Base-by-base conservation (phyloP, 2,797 vertebrate species). In the Tiaroga cobitis region DNA sequence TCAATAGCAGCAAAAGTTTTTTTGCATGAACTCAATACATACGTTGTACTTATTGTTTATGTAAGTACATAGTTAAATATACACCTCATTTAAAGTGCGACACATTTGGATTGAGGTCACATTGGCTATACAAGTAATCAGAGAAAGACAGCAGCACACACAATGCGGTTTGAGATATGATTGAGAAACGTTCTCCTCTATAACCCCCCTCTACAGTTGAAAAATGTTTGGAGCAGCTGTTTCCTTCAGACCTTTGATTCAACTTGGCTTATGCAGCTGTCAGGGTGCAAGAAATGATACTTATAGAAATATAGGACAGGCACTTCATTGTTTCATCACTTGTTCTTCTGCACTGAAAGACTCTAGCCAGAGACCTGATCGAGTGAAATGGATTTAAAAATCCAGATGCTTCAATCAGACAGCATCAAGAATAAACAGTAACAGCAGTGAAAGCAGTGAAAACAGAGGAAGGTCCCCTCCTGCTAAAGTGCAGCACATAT, bases 211-310 rank as follows among this genome's bases (percentile, higher is more conserved):
- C 10, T 69, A 68, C 59, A 11, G 16, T 37, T 68, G 68, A 88
- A 82, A 78, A 84, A 87, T 63, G 49, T 74, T 81, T 54, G 59
- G 39, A 63, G 77, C 79, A 86, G 82, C 86, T 85, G 86, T 87
- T 84, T 82, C 56, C 61, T 72, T 65, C 32, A 85, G 86, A 85
- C 82, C 75, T 65, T 56, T 59, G 75, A 81, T 80, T 86, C 79
- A 86, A 81, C 86, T 67, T 78, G 43, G 78, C 72, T 82, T 82
- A 54, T 85, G 85, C 88, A 87, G 88, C 85, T 87, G 88, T 82
- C 75, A n/a, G 11, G 76, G 74, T 54, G 63, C 77, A 86, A 65
- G 63, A 41, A 74, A 84, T 75, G 37, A 87, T 84, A 70, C 76
- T 87, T 43, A 80, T 76, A 80, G 82, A 77, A 69, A 51, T 70